Evolutionary conservation across 2,113 vertebrate genomes (phyloP).

Genomic region (Oncorhynchus clarkii): DNA sequence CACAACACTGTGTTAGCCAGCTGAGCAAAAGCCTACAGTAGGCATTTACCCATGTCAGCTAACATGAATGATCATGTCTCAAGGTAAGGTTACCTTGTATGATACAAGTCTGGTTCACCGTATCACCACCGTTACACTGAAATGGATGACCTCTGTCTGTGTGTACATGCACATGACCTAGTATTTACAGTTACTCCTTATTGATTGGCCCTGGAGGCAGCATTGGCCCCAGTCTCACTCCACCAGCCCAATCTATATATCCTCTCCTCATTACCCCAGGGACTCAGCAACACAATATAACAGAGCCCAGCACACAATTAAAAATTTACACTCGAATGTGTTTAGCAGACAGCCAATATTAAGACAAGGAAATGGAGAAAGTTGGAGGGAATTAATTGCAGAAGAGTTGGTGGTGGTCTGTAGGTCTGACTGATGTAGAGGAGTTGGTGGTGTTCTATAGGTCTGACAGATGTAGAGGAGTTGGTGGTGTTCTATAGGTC

Average conservation of each 20-base stretch:
- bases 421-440: no score
- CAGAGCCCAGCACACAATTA: constrained; percentile 58
- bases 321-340: constrained; percentile 66
- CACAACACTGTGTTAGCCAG: no score
- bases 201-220: constrained; percentile 57
- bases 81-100: no score
- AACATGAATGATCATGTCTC: no score
- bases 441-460: no score
- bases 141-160: neutral
- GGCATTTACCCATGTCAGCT: no score
- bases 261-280: constrained; percentile 34
- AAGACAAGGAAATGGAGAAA: constrained; percentile 49
- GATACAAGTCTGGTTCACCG: no score
- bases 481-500: no score
- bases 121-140: no score
- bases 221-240: constrained; percentile 24
- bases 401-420: neutral
- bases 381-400: constrained; percentile 41
- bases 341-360: constrained; percentile 54
- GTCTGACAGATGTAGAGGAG: no score
- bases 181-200: constrained; percentile 56
- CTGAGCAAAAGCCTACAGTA: no score
- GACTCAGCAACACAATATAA: constrained; percentile 30
- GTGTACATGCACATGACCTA: constrained; percentile 19
- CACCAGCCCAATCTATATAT: constrained; percentile 63